These are phyloP conservation scores for Patagioenas fasciata DNA, from an alignment of 2,113 vertebrate species.

Conservation along the genomic window DNA sequence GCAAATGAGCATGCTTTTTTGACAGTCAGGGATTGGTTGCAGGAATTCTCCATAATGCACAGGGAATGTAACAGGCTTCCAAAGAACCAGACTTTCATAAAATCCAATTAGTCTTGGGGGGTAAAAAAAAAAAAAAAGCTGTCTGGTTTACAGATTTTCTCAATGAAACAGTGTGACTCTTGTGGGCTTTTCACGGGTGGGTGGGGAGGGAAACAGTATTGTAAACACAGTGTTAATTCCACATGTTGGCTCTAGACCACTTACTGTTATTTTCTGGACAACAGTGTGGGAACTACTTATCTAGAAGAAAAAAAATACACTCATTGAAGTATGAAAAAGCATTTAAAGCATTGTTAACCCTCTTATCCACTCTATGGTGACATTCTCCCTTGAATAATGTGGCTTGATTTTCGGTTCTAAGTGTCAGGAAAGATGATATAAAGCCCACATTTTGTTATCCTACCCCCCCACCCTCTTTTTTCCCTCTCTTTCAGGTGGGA, in stretches of 20 bases:
- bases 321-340: background rate
- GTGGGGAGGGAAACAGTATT: background rate
- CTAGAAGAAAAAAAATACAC: background rate
- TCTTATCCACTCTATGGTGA: background rate
- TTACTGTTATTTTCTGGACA: background rate
- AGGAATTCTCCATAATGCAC: background rate
- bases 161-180: background rate
- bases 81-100: background rate
- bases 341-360: background rate
- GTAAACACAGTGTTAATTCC: background rate
- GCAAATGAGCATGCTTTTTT: background rate
- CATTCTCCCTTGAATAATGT: background rate
- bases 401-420: background rate
- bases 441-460: background rate
- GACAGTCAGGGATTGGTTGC: background rate
- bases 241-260: background rate
- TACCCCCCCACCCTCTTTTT: background rate
- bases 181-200: background rate
- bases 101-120: background rate
- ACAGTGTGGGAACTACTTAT: background rate
- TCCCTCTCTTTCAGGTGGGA: background rate
- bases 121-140: too few species aligned
- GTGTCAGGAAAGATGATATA: background rate
- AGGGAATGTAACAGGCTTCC: background rate
- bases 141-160: background rate